phyloP scores from a whole-genome alignment of 1,140 invertebrate species.

The Luehdorfia chinensis region DNA sequence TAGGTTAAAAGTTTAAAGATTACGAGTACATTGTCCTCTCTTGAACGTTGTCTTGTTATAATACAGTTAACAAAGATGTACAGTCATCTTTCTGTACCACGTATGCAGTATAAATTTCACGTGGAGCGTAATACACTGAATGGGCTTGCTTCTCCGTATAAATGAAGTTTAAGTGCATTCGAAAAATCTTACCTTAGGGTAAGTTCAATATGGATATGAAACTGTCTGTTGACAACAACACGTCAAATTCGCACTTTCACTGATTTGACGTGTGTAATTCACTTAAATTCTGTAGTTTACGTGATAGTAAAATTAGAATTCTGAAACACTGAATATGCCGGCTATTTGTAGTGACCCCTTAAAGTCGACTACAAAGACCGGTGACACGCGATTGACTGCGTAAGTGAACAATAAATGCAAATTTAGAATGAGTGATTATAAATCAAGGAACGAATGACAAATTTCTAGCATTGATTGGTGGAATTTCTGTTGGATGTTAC shows the following conservation, averaged over 20 bases:
- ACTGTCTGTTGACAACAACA: slow-evolving; percentile 39
- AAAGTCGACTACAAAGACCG: slow-evolving; percentile 61
- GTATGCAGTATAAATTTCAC: slow-evolving; percentile 39
- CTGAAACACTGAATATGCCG: slow-evolving; percentile 55
- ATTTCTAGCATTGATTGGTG: slow-evolving; percentile 4
- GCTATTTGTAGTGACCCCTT: slow-evolving; percentile 53
- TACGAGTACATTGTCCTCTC: too few species aligned
- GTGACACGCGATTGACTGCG: slow-evolving; percentile 55
- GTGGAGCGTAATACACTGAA: slow-evolving; percentile 30
- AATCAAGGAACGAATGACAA: slow-evolving; percentile 13
- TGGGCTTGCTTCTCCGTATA: slow-evolving; percentile 22
- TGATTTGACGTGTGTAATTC: slow-evolving; percentile 26
- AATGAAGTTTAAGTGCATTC: slow-evolving; percentile 34
- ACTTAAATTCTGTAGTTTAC: too few species aligned
- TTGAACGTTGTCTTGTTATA: too few species aligned
- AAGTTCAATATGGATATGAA: slow-evolving; percentile 46
- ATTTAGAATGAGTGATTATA: neutral
- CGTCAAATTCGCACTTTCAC: slow-evolving; percentile 52
- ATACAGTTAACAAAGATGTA: too few species aligned
- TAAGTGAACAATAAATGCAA: slow-evolving; percentile 12
- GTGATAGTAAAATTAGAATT: too few species aligned
- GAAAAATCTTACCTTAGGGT: slow-evolving; percentile 55
- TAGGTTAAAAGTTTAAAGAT: too few species aligned
- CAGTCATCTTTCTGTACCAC: neutral
- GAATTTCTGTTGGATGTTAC: neutral